Evolutionary conservation across 2,888 invertebrate species (phyloP).

Genomic region (Acanthoscelides obtectus): DNA sequence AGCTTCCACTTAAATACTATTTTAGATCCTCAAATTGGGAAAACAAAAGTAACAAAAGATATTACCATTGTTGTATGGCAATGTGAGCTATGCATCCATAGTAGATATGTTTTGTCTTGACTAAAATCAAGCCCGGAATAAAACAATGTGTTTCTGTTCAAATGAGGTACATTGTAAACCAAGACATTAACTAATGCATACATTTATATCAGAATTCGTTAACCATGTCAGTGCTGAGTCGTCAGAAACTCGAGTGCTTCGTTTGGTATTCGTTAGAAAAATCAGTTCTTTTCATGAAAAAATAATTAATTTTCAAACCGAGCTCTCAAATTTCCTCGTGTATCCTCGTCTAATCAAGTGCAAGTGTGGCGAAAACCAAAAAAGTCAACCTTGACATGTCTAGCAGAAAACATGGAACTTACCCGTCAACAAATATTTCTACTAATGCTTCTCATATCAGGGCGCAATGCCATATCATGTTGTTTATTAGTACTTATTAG

Average conservation of each 20-base stretch:
- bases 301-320: conserved; percentile 6
- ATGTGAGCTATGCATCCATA: not conserved
- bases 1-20: not conserved
- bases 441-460: no score
- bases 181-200: not conserved
- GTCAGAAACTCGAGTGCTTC: conserved; percentile 19
- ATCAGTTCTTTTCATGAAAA: conserved; percentile 24
- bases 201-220: conserved; percentile 7
- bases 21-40: not conserved
- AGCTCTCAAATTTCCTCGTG: conserved; percentile 14
- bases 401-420: conserved; percentile 3
- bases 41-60: not conserved
- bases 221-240: conserved; percentile 19
- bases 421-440: no score
- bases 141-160: not conserved
- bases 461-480: no score
- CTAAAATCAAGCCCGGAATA: not conserved
- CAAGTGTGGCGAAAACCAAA: not conserved
- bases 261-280: conserved; percentile 18
- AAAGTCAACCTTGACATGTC: not conserved
- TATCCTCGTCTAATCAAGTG: not conserved
- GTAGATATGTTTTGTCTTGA: not conserved
- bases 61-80: not conserved
- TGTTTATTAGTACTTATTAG: no score
- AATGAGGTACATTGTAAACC: not conserved